Base-by-base conservation (phyloP, 2,797 vertebrate species). In the Pempheris klunzingeri region DNA sequence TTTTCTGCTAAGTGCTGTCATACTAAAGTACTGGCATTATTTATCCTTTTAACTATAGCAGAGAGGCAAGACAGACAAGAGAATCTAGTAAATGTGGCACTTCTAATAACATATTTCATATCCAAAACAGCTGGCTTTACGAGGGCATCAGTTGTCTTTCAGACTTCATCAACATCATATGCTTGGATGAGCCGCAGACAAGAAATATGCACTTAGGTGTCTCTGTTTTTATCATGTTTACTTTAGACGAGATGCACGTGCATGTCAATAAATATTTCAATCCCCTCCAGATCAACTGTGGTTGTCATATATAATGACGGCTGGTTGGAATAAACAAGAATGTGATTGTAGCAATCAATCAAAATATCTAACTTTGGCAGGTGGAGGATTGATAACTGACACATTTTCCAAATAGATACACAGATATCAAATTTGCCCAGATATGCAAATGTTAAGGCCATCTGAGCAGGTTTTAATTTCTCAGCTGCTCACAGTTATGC, bases 91-190 rank as follows among this genome's bases (percentile, higher is more conserved):
- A 62, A 43, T 54, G 30, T n/a, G 13, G 20, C 24, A 32, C 30
- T 1, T 0, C 17, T 62, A 2, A 11, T 43, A 17, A 10, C 26
- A 43, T 32, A 57, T 76, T 69, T n/a, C n/a, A n/a, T n/a, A 55
- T 46, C 18, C 28, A 63, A 70, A 74, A 62, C 57, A 73, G 39
- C 70, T 74, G 60, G 20, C 4, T 55, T 7, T 15, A 68, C 69
- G 13, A 66, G 32, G 30, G 22, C 34, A 53, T 30, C 20, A 55
- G 2, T 57, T 79, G 71, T 76, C 43, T 46, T 34, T 71, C 10
- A 55, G 55, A 65, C 22, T 38, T 58, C 9, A 71, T 65, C n/a
- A 41, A 50, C 49, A 71, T 70, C 15, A 78, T 67, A 52, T 58
- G 7, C 30, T 28, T 61, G 36, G 41, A 24, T 1, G 5, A 17